Percentiles rank a stretch among this genome's conserved stretches.
These are phyloP conservation scores for Diplolepis rosae DNA, from an alignment of 2,888 invertebrate species.

Conservation along the genomic window DNA sequence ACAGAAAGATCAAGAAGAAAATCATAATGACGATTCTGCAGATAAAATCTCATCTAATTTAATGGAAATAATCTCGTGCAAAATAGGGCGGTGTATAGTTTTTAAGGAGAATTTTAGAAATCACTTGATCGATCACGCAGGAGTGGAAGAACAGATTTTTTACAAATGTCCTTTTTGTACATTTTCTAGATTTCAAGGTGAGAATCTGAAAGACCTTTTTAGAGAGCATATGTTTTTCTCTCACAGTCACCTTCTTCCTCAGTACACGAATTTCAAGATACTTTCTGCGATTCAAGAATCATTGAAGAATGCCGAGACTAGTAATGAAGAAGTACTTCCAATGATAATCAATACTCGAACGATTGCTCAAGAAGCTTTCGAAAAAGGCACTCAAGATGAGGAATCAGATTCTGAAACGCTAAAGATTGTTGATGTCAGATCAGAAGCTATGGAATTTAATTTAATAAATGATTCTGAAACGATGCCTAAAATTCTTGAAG, in stretches of 20 bases:
- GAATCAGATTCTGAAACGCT: slow-evolving; percentile 1
- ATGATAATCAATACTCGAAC: slow-evolving; percentile 62
- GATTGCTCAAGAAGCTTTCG: slow-evolving; percentile 60
- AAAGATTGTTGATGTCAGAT: slow-evolving; percentile 22
- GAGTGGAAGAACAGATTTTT: slow-evolving; percentile 51
- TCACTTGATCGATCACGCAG: slow-evolving; percentile 58
- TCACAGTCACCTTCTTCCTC: background rate
- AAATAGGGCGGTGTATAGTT: slow-evolving; percentile 52
- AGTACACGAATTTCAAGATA: background rate
- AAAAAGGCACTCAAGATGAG: slow-evolving; percentile 38
- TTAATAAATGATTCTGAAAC: background rate
- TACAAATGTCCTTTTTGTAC: slow-evolving; percentile 62
- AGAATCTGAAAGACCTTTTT: background rate
- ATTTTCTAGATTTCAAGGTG: slow-evolving; percentile 38
- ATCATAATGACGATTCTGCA: background rate
- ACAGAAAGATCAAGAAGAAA: too few species aligned
- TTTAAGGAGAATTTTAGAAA: slow-evolving; percentile 55
- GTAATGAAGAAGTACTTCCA: slow-evolving; percentile 45
- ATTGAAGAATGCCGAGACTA: slow-evolving; percentile 22
- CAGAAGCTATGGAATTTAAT: slow-evolving; percentile 1
- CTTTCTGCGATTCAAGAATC: background rate
- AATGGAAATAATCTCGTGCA: slow-evolving; percentile 48
- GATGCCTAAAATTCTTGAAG: slow-evolving; percentile 51
- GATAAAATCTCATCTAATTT: slow-evolving; percentile 34
- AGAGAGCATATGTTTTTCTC: background rate